Conservation (phyloP, 2,888 invertebrate species). For the Synanthedon formicaeformis region DNA sequence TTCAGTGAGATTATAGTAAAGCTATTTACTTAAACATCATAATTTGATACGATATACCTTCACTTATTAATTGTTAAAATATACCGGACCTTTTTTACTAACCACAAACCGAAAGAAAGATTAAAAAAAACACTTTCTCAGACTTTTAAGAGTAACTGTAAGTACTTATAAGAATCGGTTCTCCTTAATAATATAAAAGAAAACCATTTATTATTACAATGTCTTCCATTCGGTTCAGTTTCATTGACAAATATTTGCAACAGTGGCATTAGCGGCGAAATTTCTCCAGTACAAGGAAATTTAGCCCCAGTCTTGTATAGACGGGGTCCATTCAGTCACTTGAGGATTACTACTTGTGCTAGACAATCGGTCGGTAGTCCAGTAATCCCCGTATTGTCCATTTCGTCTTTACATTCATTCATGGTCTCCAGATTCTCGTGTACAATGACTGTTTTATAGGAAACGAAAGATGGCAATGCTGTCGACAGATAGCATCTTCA, state of each 20-base stretch:
- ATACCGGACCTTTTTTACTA: too few species aligned
- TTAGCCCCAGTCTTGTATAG: background rate
- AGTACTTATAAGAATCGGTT: too few species aligned
- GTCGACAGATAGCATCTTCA: too few species aligned
- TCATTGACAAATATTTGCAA: conserved; percentile 59
- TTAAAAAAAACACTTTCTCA: too few species aligned
- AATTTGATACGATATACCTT: too few species aligned
- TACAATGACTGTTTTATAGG: background rate
- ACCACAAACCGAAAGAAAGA: too few species aligned
- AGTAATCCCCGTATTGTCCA: conserved; percentile 22
- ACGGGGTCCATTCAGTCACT: conserved; percentile 9
- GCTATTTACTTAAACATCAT: too few species aligned
- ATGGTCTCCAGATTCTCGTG: background rate
- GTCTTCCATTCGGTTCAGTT: conserved; percentile 13
- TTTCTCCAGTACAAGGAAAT: background rate
- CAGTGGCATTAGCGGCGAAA: conserved; percentile 27
- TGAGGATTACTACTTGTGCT: conserved; percentile 5
- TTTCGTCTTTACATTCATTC: conserved; percentile 21
- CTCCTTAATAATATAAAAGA: too few species aligned
- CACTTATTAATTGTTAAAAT: too few species aligned
- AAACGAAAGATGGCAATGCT: background rate
- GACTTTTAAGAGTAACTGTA: too few species aligned
- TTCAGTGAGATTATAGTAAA: too few species aligned
- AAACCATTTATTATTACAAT: background rate
- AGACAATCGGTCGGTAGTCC: conserved; percentile 7